Percentiles rank a stretch among this genome's conserved stretches.
Evolutionary conservation across 2,797 vertebrate genomes (phyloP).

Genomic region (Macroramphosus scolopax): DNA sequence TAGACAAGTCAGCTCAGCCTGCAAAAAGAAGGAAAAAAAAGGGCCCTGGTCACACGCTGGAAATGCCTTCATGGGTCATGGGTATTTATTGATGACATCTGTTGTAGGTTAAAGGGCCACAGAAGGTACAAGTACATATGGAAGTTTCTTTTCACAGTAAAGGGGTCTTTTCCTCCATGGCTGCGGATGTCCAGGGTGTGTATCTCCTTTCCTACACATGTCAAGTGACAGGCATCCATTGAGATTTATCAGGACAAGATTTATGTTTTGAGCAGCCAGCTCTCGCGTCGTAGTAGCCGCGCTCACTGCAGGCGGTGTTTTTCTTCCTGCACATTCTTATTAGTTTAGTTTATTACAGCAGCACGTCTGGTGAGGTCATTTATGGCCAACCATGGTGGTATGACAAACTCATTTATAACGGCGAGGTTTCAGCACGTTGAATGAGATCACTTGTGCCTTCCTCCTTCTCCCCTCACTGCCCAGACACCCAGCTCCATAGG

Average conservation of each 20-base stretch:
- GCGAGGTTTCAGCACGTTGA: constrained; percentile 79
- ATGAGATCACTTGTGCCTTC: constrained; percentile 78
- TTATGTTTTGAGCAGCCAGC: constrained; percentile 80
- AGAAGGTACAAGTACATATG: constrained; percentile 84
- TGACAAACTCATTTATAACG: constrained; percentile 85
- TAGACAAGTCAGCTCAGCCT: constrained; percentile 50
- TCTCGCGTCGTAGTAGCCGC: constrained; percentile 70
- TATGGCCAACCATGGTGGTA: constrained; percentile 83
- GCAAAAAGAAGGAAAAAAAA: constrained; percentile 38
- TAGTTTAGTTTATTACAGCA: constrained; percentile 87
- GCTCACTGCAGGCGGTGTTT: constrained; percentile 80
- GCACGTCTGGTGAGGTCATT: constrained; percentile 89
- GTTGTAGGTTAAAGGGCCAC: constrained; percentile 85
- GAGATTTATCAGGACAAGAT: constrained; percentile 84
- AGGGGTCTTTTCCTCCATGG: constrained; percentile 79
- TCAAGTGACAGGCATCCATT: constrained; percentile 76
- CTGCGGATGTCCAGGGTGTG: constrained; percentile 75
- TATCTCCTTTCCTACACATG: constrained; percentile 65
- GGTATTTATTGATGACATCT: constrained; percentile 91
- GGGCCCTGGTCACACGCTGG: constrained; percentile 72
- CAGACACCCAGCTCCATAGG: constrained; percentile 65
- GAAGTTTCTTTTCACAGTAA: constrained; percentile 87
- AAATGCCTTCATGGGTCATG: constrained; percentile 81
- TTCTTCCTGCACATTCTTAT: constrained; percentile 83
- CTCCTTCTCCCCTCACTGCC: constrained; percentile 24